Evolutionary conservation across 2,888 invertebrate species (phyloP), one percentile per base, ranked within the genome.

Genomic region (Epinotia ramella): DNA sequence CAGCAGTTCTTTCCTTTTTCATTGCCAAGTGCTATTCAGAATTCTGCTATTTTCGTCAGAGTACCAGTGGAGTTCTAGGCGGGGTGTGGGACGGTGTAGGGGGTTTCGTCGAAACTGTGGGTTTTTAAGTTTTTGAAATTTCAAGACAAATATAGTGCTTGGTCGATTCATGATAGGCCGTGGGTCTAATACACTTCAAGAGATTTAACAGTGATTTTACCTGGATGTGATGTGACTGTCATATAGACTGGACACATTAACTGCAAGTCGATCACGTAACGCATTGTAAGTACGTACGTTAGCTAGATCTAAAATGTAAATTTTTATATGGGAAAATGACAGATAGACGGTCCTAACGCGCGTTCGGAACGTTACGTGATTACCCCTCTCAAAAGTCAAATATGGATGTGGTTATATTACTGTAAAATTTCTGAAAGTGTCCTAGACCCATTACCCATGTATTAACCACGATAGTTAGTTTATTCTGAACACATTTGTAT

Each of bases 1-100:
- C 76, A 72, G 6, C 73, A 33, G 46, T 46, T 53, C 60, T 70
- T 71, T 72, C 67, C 62, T 76, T 75, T 76, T 72, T 75, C 75
- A 75, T 66, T 76, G 76, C 71, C 76, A 76, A 72, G 62, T 66
- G 49, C 53, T 70, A 63, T 62, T 63, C 56, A 62, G 67, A 66
- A 60, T 60, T 62, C 40, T 13, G 70, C 40, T 75, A 75, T 76
- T 71, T 62, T 76, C 6, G 59, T 56, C 7, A n/a, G 33, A 59
- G 64, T 18, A 57, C 56, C 59, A 74, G 65, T 53, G n/a, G 46
- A 20, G 44, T 56, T 53, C 44, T 12, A 24, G 40, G 74, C n/a
- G 40, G 66, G 53, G 53, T 53, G 57, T 18, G 40, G 33, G 33
- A 57, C 57, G 53, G 60, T 40, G 40, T n/a, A 69, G 69, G 69